phyloP scores from a whole-genome alignment of 2,113 vertebrate species.

The Pituophis catenifer region DNA sequence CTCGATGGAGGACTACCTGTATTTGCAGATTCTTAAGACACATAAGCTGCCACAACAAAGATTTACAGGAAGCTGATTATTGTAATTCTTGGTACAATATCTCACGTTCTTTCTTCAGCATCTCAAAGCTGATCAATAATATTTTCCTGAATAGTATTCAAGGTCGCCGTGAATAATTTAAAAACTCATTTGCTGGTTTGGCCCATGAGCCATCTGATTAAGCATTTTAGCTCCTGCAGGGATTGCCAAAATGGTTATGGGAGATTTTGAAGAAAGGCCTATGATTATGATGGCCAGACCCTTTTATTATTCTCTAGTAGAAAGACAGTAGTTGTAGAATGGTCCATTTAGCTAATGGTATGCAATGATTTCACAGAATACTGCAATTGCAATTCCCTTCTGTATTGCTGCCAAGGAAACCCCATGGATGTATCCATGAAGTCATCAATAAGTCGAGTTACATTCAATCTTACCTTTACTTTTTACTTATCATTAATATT shows the following conservation, averaged over 20 bases:
- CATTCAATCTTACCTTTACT: neutral
- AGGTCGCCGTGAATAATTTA: neutral
- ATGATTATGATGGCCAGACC: neutral
- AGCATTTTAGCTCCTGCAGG: neutral
- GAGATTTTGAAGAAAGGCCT: neutral
- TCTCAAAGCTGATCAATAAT: neutral
- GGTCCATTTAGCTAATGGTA: neutral
- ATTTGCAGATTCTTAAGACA: neutral
- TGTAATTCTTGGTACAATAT: neutral
- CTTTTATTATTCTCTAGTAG: neutral
- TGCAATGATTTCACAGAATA: neutral
- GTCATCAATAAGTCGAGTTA: neutral
- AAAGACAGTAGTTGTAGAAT: neutral
- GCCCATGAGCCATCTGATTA: neutral
- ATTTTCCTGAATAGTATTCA: neutral
- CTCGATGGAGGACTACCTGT: neutral
- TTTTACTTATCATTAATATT: neutral
- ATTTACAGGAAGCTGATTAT: neutral
- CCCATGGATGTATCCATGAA: neutral
- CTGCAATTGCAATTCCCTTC: neutral
- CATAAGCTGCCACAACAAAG: neutral
- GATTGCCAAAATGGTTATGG: neutral
- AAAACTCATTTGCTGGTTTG: neutral
- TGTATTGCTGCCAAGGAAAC: neutral
- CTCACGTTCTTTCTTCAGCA: neutral